Conservation (phyloP, 1,140 invertebrate species). For the Zelostemma sp. region DNA sequence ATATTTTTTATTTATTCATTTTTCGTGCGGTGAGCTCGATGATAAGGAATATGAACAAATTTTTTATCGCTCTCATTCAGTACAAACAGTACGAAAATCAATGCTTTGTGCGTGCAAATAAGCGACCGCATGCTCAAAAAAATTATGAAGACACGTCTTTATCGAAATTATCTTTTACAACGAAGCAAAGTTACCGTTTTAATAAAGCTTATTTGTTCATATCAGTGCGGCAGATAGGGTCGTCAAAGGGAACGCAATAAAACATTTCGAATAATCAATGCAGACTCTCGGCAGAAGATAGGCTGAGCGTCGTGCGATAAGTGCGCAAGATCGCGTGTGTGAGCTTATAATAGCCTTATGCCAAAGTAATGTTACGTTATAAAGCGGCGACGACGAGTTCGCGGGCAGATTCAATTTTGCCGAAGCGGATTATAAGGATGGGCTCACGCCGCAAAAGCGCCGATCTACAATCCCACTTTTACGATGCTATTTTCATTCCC, state of each 20-base stretch:
- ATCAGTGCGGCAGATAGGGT: conserved; percentile 37
- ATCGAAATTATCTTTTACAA: conserved; percentile 33
- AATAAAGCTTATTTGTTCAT: conserved; percentile 47
- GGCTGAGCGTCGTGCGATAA: conserved; percentile 25
- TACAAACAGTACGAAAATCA: too few species aligned
- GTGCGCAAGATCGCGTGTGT: conserved; percentile 25
- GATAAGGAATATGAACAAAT: too few species aligned
- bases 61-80: too few species aligned
- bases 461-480: conserved; percentile 46
- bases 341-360: conserved; percentile 15
- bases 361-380: conserved; percentile 28
- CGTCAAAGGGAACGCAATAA: conserved; percentile 32
- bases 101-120: not conserved
- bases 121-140: not conserved
- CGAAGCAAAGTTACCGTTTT: conserved; percentile 37
- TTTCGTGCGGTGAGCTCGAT: too few species aligned
- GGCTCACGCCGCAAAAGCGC: conserved; percentile 29
- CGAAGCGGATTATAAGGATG: conserved; percentile 32
- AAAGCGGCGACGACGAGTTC: conserved; percentile 31
- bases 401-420: conserved; percentile 42
- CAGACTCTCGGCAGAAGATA: conserved; percentile 40
- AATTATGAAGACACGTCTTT: conserved; percentile 24
- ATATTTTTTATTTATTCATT: too few species aligned
- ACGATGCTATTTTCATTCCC: conserved; percentile 31
- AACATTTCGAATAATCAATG: conserved; percentile 29